Evolutionary conservation across 2,797 vertebrate species (phyloP).

Genomic region (Myiothlypis coronata): DNA sequence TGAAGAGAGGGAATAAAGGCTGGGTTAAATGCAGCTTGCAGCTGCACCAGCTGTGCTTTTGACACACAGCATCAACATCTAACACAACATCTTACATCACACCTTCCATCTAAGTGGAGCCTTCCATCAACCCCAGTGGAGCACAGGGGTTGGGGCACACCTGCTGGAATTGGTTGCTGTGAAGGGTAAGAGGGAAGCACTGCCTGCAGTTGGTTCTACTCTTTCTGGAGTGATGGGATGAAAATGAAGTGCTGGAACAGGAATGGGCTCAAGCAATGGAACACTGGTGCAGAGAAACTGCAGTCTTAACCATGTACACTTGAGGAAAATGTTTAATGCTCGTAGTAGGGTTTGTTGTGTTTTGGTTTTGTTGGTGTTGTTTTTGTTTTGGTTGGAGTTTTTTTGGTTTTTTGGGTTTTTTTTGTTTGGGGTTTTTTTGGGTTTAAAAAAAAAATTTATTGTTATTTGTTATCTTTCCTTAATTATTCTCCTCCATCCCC

Average conservation of each 20-base stretch:
- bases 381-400: too few relatives aligned
- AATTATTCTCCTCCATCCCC: background rate
- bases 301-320: background rate
- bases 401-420: background rate
- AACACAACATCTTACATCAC: background rate
- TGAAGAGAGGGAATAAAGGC: background rate
- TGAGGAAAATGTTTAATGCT: background rate
- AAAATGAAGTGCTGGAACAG: background rate
- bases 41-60: background rate
- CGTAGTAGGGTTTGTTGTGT: background rate
- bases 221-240: background rate
- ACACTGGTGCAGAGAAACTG: fast-evolving
- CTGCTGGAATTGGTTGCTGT: background rate
- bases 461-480: background rate
- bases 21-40: background rate
- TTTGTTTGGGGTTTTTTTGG: too few relatives aligned
- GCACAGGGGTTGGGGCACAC: background rate
- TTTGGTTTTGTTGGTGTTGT: background rate
- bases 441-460: background rate
- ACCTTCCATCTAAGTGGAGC: background rate
- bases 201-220: background rate
- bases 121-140: too few relatives aligned
- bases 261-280: background rate
- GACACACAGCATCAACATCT: background rate
- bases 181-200: background rate